Percentiles rank a stretch among this genome's conserved stretches.
Evolutionary conservation across 35 echinoderm and acorn worm species (phyloP).

Genomic region (Apostichopus parvimensis): DNA sequence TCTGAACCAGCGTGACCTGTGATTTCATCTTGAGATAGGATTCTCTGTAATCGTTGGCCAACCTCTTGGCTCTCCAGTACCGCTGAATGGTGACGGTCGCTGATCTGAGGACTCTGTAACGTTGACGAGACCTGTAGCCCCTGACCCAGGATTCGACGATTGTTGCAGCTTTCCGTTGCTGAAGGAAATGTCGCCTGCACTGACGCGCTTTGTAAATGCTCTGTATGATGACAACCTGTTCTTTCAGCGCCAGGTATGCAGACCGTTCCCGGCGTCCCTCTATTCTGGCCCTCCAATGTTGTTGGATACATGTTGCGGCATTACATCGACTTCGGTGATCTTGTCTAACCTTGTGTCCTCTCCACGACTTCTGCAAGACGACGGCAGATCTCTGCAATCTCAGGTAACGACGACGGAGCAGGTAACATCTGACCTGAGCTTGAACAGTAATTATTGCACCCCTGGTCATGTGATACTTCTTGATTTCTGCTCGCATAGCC

Average conservation of each 20-base stretch:
- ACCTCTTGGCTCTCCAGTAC: slow-evolving; percentile 42
- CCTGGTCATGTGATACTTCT: neutral
- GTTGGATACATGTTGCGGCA: neutral
- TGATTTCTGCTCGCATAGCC: neutral
- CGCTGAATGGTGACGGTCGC: slow-evolving; percentile 61
- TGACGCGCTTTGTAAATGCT: slow-evolving; percentile 22
- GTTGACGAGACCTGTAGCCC: neutral
- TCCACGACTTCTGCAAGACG: slow-evolving; percentile 38
- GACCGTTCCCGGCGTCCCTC: neutral
- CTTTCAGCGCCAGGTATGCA: slow-evolving; percentile 41
- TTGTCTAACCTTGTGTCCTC: neutral
- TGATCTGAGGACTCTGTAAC: slow-evolving; percentile 34
- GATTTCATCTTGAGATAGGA: slow-evolving; percentile 1
- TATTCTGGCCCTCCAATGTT: slow-evolving; percentile 50
- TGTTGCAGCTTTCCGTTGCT: slow-evolving; percentile 17
- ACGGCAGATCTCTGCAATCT: slow-evolving; percentile 27
- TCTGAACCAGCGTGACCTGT: slow-evolving; percentile 22
- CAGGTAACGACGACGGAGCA: neutral
- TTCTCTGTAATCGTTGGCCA: neutral
- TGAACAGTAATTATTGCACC: slow-evolving; percentile 67
- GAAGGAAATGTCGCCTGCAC: neutral
- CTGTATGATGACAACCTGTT: slow-evolving; percentile 60
- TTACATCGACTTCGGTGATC: neutral
- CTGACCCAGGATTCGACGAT: slow-evolving; percentile 55
- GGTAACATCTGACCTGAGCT: slow-evolving; percentile 58